Evolutionary conservation across 1,140 invertebrate species (phyloP).

Genomic region (Brachystomella parvula): DNA sequence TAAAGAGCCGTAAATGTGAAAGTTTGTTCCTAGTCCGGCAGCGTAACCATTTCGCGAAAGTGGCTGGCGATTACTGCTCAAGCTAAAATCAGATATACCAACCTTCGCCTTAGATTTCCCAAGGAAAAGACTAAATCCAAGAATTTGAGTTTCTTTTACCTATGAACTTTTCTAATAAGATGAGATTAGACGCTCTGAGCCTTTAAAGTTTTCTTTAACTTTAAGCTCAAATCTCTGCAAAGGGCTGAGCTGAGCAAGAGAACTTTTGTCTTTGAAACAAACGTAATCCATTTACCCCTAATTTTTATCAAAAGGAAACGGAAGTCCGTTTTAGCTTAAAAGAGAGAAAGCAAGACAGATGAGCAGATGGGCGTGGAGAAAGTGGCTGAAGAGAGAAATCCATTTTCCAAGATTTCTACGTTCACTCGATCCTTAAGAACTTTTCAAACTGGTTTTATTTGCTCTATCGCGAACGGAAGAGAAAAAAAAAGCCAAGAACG

Average conservation of each 20-base stretch:
- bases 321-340: background rate
- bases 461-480: no score
- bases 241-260: background rate
- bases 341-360: background rate
- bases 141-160: background rate
- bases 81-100: background rate
- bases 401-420: background rate
- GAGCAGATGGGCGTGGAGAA: background rate
- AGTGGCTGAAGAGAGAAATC: background rate
- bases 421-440: background rate
- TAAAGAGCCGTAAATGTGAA: background rate
- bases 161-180: background rate
- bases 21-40: background rate
- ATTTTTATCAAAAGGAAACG: background rate
- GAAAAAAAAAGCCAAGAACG: no score
- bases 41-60: background rate
- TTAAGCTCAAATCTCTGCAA: background rate
- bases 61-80: background rate
- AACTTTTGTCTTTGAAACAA: background rate
- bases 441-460: background rate
- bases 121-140: background rate
- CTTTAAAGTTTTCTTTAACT: background rate
- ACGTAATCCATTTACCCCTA: background rate
- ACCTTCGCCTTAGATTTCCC: background rate
- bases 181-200: background rate